These are phyloP conservation scores for Lepus timidus DNA, from an alignment of 2,113 vertebrate genomes.

Conservation along the genomic window DNA sequence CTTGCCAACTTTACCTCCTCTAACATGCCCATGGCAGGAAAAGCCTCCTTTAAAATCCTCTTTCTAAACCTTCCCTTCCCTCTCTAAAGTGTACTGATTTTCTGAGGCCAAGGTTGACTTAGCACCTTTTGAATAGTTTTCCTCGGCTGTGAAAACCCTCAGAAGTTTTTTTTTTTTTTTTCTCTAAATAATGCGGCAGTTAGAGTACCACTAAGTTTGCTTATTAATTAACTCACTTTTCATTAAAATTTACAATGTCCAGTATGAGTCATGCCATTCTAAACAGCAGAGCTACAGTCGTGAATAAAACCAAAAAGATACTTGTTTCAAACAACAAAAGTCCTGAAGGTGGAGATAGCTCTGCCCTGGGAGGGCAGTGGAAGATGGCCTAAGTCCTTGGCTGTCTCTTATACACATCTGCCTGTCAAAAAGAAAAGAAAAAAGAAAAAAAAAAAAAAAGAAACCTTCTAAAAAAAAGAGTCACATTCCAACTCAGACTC, in stretches of 20 bases:
- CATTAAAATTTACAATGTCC: conserved; percentile 43
- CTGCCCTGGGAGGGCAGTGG: no score
- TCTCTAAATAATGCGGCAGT: not conserved
- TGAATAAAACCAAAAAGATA: conserved; percentile 17
- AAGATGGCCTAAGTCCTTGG: no score
- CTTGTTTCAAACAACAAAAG: conserved; percentile 18
- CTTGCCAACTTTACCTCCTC: conserved; percentile 11
- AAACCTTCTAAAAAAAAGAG: not conserved
- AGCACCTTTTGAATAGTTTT: not conserved
- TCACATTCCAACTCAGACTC: not conserved
- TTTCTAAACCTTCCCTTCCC: not conserved
- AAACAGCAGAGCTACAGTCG: not conserved
- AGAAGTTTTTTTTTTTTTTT: not conserved
- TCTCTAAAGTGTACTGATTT: not conserved
- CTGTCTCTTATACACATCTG: no score
- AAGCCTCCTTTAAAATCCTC: conserved; percentile 7
- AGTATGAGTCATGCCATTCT: not conserved
- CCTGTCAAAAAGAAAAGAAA: no score
- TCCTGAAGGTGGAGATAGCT: not conserved
- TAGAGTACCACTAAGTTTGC: not conserved
- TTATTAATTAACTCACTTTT: conserved; percentile 34
- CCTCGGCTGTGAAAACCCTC: conserved; percentile 68
- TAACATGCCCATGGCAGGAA: not conserved
- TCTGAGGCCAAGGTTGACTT: not conserved
- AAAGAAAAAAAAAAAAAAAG: no score